Conservation (phyloP, 2,888 invertebrate species). For the Drosophila niveifrons region DNA sequence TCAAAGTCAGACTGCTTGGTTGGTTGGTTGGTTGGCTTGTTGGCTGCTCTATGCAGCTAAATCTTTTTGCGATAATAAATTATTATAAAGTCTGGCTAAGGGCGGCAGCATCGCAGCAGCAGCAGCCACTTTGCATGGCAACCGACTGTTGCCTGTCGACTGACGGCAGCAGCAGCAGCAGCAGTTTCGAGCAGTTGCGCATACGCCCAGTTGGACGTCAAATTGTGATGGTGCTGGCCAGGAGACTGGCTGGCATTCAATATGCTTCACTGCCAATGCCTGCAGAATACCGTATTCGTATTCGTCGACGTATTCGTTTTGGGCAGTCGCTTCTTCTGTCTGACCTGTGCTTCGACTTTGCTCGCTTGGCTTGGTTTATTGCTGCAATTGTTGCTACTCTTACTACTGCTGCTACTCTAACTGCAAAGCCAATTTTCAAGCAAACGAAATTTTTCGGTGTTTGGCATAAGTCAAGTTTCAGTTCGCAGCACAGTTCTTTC, state of each 20-base stretch:
- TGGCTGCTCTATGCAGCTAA: slow-evolving; percentile 48
- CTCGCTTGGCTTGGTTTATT: slow-evolving; percentile 65
- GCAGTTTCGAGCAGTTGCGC: slow-evolving; percentile 63
- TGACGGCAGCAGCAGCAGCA: slow-evolving; percentile 28
- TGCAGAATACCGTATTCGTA: slow-evolving; percentile 47
- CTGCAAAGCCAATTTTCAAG: slow-evolving; percentile 61
- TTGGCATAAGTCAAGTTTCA: slow-evolving; percentile 78
- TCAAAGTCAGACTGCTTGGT: slow-evolving; percentile 59
- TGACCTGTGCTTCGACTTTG: slow-evolving; percentile 40
- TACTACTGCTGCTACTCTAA: slow-evolving; percentile 22
- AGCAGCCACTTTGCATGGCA: slow-evolving; percentile 66
- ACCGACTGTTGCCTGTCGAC: slow-evolving; percentile 16
- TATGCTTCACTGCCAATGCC: slow-evolving; percentile 71
- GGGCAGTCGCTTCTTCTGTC: slow-evolving; percentile 13
- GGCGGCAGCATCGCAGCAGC: slow-evolving; percentile 16
- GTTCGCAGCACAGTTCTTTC: slow-evolving; percentile 30
- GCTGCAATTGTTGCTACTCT: slow-evolving; percentile 60
- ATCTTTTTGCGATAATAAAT: slow-evolving; percentile 78
- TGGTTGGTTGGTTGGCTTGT: slow-evolving; percentile 17
- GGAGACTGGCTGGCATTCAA: slow-evolving; percentile 58
- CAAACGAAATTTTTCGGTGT: slow-evolving; percentile 76
- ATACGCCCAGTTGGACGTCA: slow-evolving; percentile 74
- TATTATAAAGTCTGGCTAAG: slow-evolving; percentile 79
- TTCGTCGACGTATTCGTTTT: not conserved
- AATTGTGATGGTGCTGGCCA: slow-evolving; percentile 47